phyloP scores from a whole-genome alignment of 2,888 invertebrate species.

The Parnassius glacialis region DNA sequence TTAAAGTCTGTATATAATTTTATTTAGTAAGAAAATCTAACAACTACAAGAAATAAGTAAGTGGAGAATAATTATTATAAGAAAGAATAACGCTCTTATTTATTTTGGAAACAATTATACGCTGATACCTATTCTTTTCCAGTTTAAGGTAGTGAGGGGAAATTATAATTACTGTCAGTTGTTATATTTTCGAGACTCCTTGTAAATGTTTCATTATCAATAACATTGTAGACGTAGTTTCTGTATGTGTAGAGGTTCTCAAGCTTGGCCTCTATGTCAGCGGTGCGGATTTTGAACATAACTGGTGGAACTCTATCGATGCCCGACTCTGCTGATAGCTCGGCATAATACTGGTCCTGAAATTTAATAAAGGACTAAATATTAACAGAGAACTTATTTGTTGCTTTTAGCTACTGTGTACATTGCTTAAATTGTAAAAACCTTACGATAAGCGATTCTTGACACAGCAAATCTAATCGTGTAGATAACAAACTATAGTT shows the following conservation, averaged over 20 bases:
- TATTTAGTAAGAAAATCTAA: no score
- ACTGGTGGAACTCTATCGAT: slow-evolving; percentile 69
- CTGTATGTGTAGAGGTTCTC: slow-evolving; percentile 64
- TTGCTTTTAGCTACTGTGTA: no score
- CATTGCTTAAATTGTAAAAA: no score
- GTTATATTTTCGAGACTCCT: slow-evolving; percentile 41
- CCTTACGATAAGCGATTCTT: no score
- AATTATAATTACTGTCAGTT: background rate
- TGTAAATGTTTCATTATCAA: slow-evolving; percentile 58
- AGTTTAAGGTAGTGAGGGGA: background rate
- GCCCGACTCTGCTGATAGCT: slow-evolving; percentile 59
- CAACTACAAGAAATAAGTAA: no score
- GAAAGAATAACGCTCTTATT: no score
- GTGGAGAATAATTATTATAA: no score
- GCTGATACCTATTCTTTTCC: background rate
- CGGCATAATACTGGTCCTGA: slow-evolving; percentile 67
- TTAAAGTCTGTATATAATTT: no score
- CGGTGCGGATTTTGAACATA: slow-evolving; percentile 60
- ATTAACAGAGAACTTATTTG: no score
- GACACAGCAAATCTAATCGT: no score
- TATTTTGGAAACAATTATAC: no score
- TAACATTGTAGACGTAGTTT: slow-evolving; percentile 56
- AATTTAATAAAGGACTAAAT: slow-evolving; percentile 27
- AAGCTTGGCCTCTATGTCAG: slow-evolving; percentile 54
- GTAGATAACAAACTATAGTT: no score